A percentile compares a stretch with the other conserved stretches of the same genome.
phyloP scores from a whole-genome alignment of 2,888 invertebrate genomes.

The Apamea anceps region DNA sequence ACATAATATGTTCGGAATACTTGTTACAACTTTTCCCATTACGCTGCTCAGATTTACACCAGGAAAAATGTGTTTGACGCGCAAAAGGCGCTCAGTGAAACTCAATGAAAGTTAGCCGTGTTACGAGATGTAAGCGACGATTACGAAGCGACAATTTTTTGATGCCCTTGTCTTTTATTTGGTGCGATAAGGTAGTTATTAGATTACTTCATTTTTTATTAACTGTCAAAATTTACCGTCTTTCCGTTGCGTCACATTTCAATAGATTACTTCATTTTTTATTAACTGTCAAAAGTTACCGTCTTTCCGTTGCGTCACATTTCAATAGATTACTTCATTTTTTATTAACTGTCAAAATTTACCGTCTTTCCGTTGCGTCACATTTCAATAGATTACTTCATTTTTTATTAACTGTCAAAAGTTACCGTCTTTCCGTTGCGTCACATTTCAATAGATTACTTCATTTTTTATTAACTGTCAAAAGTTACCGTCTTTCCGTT shows the following conservation, averaged over 20 bases:
- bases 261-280: background rate
- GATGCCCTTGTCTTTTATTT: slow-evolving; percentile 21
- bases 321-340: background rate
- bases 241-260: background rate
- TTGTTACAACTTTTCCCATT: slow-evolving; percentile 90
- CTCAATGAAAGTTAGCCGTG: slow-evolving; percentile 80
- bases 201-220: slow-evolving; percentile 1
- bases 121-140: slow-evolving; percentile 71
- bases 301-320: background rate
- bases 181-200: background rate
- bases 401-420: slow-evolving; percentile 1
- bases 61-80: slow-evolving; percentile 82
- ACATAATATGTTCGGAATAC: slow-evolving; percentile 88
- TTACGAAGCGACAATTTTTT: slow-evolving; percentile 65
- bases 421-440: background rate
- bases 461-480: slow-evolving; percentile 4
- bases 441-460: background rate
- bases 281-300: background rate
- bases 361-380: background rate
- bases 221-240: background rate
- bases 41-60: slow-evolving; percentile 85
- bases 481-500: background rate
- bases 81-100: slow-evolving; percentile 77
- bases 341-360: slow-evolving; percentile 1
- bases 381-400: background rate